Base-by-base conservation (phyloP, 2,113 vertebrate genomes). In the Gasterosteus nipponicus region DNA sequence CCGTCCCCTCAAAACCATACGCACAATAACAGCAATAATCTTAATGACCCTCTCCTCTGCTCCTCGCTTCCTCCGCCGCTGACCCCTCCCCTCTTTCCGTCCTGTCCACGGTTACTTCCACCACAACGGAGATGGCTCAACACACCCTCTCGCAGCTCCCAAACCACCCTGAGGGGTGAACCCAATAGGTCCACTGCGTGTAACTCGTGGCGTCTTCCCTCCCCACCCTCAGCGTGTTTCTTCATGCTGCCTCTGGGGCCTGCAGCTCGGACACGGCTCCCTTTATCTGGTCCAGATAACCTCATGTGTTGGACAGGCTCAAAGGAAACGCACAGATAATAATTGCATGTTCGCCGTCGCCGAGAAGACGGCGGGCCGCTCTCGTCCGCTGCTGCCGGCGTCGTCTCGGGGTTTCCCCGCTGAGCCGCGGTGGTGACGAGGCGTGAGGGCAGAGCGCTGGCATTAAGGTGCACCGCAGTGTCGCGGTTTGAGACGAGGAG, bases 91-190 rank as follows among this genome's bases (percentile, higher is more conserved):
- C 70, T 83, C 76, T 61, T 49, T 83, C 66, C 19, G 58, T 84
- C 79, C 63, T 76, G 62, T 82, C 56, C 84, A 76, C 73, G 83
- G 79, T 93, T 93, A 93, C 77, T 93, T 93, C 91, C 92, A 85
- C 86, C 78, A 84, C 91, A 86, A 18, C 38, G 83, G 85, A 89
- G 77, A 91, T 67, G 47, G 76, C 79, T 80, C 77, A 85, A 91
- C 83, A 80, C 87, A 81, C 76, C 63, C 79, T 69, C 74, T 56
- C 41, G 57, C 77, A 70, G 65, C 71, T 86, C 74, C 75, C 66
- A 80, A 76, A 83, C 70, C 76, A 82, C 86, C 92, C 90, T 89
- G 26, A 73, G 81, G 92, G 92, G 83, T 57, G 46, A 80, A 77
- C 51, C 69, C 80, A 80, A 86, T 89, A 82, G 85, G 78, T 81